Conservation (phyloP, 2,888 invertebrate genomes). For the Drosophila multiciliata region DNA sequence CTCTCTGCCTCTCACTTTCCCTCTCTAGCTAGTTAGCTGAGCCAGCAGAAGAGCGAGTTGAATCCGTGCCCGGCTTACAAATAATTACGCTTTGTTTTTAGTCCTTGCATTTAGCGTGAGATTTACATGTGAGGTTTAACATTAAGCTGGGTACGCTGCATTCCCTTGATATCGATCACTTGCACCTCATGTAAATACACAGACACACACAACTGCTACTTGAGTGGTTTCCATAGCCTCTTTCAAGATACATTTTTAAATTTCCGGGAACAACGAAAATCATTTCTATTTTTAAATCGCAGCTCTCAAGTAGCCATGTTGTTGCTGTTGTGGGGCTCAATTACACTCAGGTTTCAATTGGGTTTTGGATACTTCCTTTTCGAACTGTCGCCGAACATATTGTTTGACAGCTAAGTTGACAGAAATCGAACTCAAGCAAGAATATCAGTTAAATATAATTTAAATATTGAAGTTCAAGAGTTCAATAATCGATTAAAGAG, state of each 20-base stretch:
- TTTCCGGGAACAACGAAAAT: conserved; percentile 27
- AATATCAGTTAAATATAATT: neutral
- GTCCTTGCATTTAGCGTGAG: conserved; percentile 25
- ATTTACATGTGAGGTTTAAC: conserved; percentile 23
- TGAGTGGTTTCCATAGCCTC: conserved; percentile 36
- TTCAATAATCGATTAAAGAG: neutral
- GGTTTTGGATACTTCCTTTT: conserved; percentile 2
- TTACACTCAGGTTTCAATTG: conserved; percentile 9
- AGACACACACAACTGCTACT: conserved; percentile 11
- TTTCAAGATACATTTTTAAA: conserved; percentile 10
- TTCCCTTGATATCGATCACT: conserved; percentile 29
- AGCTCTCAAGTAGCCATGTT: conserved; percentile 1
- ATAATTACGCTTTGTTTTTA: conserved; percentile 44
- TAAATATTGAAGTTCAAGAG: neutral
- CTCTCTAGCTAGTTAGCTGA: neutral
- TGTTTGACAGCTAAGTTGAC: conserved; percentile 1
- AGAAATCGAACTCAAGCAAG: neutral
- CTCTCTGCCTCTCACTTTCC: neutral
- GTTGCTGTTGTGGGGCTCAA: conserved; percentile 3
- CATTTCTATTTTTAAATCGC: conserved; percentile 20
- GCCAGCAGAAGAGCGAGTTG: conserved; percentile 11
- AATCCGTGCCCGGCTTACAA: conserved; percentile 33
- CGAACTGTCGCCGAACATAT: neutral
- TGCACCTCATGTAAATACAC: conserved; percentile 9
- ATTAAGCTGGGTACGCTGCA: conserved; percentile 35